These are phyloP conservation scores for Poecilia gillii DNA, from an alignment of 2,797 vertebrate species.

Conservation along the genomic window DNA sequence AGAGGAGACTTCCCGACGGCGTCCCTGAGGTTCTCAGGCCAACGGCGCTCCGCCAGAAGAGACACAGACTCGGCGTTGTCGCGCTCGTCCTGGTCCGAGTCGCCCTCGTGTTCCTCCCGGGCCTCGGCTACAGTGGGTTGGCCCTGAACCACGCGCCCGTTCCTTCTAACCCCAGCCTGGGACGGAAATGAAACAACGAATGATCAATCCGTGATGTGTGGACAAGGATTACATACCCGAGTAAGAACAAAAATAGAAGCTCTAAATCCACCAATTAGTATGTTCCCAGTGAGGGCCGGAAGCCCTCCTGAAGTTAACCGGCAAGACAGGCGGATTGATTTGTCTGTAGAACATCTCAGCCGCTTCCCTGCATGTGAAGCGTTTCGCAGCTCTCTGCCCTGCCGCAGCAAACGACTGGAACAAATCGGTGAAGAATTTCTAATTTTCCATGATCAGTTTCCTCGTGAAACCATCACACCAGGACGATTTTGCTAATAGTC, in stretches of 20 bases:
- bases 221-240: not conserved
- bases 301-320: conserved; percentile 36
- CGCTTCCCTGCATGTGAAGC: conserved; percentile 7
- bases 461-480: conserved; percentile 32
- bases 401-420: conserved; percentile 24
- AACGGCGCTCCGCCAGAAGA: conserved; percentile 43
- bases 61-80: conserved; percentile 40
- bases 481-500: conserved; percentile 50
- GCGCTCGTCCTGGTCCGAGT: conserved; percentile 56
- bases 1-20: conserved; percentile 45
- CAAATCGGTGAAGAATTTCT: conserved; percentile 35
- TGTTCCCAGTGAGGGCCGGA: not conserved
- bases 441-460: conserved; percentile 3
- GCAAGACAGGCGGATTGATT: conserved; percentile 26
- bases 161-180: conserved; percentile 74
- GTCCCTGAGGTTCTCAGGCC: conserved; percentile 49
- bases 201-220: not conserved
- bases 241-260: conserved; percentile 9
- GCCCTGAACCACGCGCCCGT: conserved; percentile 74
- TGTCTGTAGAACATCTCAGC: conserved; percentile 27
- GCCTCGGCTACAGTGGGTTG: conserved; percentile 64
- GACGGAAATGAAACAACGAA: not conserved
- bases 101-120: conserved; percentile 54
- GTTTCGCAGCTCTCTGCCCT: conserved; percentile 24
- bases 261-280: conserved; percentile 28